Evolutionary conservation across 2,113 vertebrate genomes (phyloP).

Genomic region (Silurus meridionalis): DNA sequence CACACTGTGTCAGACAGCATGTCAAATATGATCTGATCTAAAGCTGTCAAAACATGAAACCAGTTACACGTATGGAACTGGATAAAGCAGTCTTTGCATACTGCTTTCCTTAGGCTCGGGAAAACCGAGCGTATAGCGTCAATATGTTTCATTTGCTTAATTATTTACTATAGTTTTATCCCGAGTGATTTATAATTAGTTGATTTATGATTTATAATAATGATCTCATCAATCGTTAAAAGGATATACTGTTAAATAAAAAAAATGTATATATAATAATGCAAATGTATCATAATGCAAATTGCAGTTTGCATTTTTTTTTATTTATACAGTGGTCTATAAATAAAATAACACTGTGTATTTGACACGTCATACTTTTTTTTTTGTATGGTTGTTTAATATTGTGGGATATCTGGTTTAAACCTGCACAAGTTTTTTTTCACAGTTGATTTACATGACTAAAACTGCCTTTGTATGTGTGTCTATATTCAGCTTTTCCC

Average conservation of each 20-base stretch:
- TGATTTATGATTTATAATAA: too few relatives aligned
- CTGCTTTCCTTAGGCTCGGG: neutral
- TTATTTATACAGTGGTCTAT: neutral
- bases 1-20: neutral
- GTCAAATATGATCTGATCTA: neutral
- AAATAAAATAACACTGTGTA: neutral
- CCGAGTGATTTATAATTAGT: neutral
- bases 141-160: neutral
- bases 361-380: neutral
- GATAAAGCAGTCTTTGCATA: neutral
- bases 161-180: neutral
- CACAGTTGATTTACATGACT: neutral
- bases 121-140: neutral
- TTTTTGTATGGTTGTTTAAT: neutral
- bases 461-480: neutral
- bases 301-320: too few relatives aligned
- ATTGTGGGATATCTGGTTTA: neutral
- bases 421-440: neutral
- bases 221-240: neutral
- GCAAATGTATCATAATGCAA: neutral
- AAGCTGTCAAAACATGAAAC: neutral
- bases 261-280: neutral
- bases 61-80: neutral
- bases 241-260: neutral
- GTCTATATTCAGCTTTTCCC: conserved; percentile 78